phyloP scores from a whole-genome alignment of 2,797 vertebrate species.

The Florisuga fusca region DNA sequence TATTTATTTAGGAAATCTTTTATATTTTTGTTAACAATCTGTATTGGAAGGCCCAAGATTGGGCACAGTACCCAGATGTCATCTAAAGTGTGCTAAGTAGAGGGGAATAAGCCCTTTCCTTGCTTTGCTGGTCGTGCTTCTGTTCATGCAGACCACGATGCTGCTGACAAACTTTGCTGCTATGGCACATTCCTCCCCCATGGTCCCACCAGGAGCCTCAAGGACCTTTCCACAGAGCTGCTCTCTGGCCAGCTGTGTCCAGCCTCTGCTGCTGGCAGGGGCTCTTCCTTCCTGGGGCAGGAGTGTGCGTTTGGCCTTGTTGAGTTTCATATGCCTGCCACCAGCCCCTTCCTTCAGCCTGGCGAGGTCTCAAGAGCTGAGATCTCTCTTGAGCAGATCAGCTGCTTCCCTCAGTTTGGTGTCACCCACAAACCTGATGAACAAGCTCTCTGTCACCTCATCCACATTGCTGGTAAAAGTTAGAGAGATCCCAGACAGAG shows the following conservation, averaged over 20 bases:
- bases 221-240: too few relatives aligned
- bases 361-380: neutral
- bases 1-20: neutral
- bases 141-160: neutral
- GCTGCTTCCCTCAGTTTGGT: neutral
- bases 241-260: neutral
- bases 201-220: fast-evolving
- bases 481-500: neutral
- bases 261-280: neutral
- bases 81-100: fast-evolving
- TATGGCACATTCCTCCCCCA: neutral
- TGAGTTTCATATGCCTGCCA: fast-evolving
- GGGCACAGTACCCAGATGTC: neutral
- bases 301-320: neutral
- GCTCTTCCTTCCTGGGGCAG: neutral
- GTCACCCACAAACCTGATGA: neutral
- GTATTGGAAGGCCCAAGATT: neutral
- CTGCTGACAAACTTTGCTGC: neutral
- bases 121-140: fast-evolving
- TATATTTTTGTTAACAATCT: neutral
- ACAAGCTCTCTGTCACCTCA: neutral
- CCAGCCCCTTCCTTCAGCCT: neutral
- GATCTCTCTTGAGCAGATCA: neutral
- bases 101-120: neutral
- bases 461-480: fast-evolving